Percentiles rank a stretch among this genome's conserved stretches.
phyloP scores from a whole-genome alignment of 1,140 invertebrate genomes.

The Aphaenogaster floridana region DNA sequence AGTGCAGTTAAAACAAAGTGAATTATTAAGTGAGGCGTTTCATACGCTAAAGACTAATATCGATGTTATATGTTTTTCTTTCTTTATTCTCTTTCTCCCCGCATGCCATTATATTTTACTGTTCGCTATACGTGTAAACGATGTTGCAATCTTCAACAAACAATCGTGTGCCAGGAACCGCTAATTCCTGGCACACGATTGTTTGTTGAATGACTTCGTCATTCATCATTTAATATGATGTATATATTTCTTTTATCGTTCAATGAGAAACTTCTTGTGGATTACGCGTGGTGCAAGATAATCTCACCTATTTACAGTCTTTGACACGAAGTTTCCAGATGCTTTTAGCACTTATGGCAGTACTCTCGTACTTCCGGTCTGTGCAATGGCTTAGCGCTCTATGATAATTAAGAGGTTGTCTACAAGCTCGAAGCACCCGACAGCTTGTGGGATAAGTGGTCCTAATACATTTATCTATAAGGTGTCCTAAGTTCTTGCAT shows the following conservation, averaged over 20 bases:
- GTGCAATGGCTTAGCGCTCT: slow-evolving; percentile 75
- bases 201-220: background rate
- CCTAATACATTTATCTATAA: slow-evolving; percentile 80
- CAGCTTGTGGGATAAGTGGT: slow-evolving; percentile 81
- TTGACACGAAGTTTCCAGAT: slow-evolving; percentile 73
- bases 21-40: background rate
- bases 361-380: slow-evolving; percentile 70
- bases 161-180: background rate
- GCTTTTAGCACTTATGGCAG: slow-evolving; percentile 73
- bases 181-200: background rate
- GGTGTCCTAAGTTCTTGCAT: slow-evolving; percentile 51
- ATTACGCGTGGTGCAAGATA: slow-evolving; percentile 14
- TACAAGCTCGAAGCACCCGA: slow-evolving; percentile 78
- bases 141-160: background rate
- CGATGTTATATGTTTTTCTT: background rate
- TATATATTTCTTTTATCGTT: background rate
- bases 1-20: background rate
- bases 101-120: background rate
- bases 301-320: slow-evolving; percentile 69
- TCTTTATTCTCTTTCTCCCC: background rate
- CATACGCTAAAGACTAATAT: background rate
- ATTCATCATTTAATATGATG: background rate
- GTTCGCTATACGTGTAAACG: background rate
- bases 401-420: slow-evolving; percentile 84
- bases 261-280: background rate